Percentiles rank a stretch among this genome's conserved stretches.
phyloP scores from a whole-genome alignment of 1,140 invertebrate genomes.

The Lepidostoma basale region DNA sequence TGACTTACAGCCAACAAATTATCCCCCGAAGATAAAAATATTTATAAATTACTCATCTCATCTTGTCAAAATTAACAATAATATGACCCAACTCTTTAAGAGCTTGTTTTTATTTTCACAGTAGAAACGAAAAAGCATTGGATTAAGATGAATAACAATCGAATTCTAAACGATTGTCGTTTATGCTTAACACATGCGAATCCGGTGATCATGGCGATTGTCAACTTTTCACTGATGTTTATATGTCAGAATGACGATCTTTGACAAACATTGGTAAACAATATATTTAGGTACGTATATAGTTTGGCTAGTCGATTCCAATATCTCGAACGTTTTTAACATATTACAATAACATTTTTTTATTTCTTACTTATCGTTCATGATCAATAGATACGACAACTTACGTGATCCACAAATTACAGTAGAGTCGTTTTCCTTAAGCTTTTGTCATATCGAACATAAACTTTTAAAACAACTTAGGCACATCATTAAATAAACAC shows the following conservation, averaged over 20 bases:
- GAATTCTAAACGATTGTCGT: too few relatives aligned
- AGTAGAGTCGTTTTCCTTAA: not conserved
- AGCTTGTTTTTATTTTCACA: too few relatives aligned
- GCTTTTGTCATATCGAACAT: constrained; percentile 13
- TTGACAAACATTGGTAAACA: constrained; percentile 5
- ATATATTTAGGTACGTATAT: too few relatives aligned
- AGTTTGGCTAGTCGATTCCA: not conserved
- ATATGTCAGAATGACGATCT: not conserved
- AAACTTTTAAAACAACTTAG: constrained; percentile 8
- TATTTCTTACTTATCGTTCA: constrained; percentile 19
- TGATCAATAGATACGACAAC: constrained; percentile 35
- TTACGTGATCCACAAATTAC: constrained; percentile 28
- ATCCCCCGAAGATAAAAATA: too few relatives aligned
- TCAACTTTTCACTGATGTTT: too few relatives aligned
- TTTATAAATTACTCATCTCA: too few relatives aligned
- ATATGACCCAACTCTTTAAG: too few relatives aligned
- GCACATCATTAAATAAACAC: not conserved
- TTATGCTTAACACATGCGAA: constrained; percentile 11
- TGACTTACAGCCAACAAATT: too few relatives aligned
- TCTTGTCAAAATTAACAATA: too few relatives aligned
- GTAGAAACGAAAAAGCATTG: too few relatives aligned
- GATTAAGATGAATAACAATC: too few relatives aligned
- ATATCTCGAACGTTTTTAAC: not conserved
- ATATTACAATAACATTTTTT: not conserved
- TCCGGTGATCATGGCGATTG: constrained; percentile 9